Evolutionary conservation across 2,888 invertebrate genomes (phyloP).

Genomic region (Phasia obesa): DNA sequence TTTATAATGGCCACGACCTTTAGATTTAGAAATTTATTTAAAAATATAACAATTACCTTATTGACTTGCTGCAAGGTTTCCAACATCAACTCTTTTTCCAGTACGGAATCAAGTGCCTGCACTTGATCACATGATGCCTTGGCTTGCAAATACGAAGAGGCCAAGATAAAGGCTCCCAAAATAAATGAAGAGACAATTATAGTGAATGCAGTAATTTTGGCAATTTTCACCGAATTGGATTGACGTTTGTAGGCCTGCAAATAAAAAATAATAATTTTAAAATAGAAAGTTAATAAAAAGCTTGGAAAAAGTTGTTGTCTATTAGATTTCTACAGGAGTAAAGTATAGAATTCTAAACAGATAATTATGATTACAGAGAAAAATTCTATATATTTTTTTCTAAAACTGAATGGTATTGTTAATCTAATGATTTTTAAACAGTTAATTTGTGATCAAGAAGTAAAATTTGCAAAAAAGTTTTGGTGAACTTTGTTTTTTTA

Average conservation of each 20-base stretch:
- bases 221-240: constrained; percentile 92
- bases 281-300: neutral
- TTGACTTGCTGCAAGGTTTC: constrained; percentile 89
- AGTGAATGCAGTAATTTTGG: constrained; percentile 92
- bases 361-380: no score
- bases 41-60: constrained; percentile 78
- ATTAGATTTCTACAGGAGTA: no score
- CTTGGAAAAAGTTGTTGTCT: neutral
- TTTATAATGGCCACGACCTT: neutral
- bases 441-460: no score
- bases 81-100: constrained; percentile 87
- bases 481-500: no score
- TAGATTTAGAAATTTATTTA: neutral
- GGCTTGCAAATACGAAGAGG: constrained; percentile 92
- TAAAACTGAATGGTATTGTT: no score
- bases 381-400: no score
- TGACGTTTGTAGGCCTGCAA: constrained; percentile 90
- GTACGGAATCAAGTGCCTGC: constrained; percentile 86
- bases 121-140: constrained; percentile 91
- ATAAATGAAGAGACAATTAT: constrained; percentile 91
- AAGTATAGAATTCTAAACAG: no score
- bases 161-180: constrained; percentile 91
- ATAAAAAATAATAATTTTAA: constrained; percentile 2
- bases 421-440: no score
- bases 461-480: no score